These are phyloP conservation scores for Hydrozoanthus tunicans DNA, from an alignment of 64 coral and sea anemone genomes.

Conservation along the genomic window DNA sequence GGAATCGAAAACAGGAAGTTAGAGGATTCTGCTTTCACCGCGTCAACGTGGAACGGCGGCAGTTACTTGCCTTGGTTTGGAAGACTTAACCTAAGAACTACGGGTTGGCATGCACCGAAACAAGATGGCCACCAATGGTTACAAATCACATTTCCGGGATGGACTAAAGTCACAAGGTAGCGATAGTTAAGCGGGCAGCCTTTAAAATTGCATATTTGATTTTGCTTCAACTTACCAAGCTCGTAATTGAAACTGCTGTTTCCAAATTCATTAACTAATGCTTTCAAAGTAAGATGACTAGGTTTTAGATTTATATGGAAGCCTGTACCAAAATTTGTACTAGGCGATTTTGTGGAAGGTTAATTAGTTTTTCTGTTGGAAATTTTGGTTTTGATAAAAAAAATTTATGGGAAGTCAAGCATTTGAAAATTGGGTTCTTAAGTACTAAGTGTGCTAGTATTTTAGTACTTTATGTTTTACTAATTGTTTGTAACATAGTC, in stretches of 20 bases:
- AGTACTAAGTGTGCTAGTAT: too few relatives aligned
- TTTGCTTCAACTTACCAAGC: too few relatives aligned
- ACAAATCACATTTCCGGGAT: slow-evolving; percentile 18
- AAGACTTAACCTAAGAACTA: neutral
- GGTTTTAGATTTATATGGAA: too few relatives aligned
- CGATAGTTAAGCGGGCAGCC: neutral
- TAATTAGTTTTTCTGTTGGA: too few relatives aligned
- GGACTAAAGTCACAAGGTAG: slow-evolving; percentile 39
- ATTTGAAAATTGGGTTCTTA: too few relatives aligned
- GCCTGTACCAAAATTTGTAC: too few relatives aligned
- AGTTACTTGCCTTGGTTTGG: slow-evolving; percentile 10
- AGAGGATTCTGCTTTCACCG: slow-evolving; percentile 49
- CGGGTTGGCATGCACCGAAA: neutral
- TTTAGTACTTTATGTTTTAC: too few relatives aligned
- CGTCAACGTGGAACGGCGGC: slow-evolving; percentile 22
- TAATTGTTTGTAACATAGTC: too few relatives aligned
- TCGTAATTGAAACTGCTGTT: neutral
- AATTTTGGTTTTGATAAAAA: too few relatives aligned
- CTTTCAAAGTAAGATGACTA: too few relatives aligned
- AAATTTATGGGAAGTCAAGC: too few relatives aligned
- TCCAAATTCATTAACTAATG: neutral
- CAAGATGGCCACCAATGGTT: slow-evolving; percentile 37
- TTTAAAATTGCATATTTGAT: neutral
- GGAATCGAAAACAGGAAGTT: slow-evolving; percentile 65
- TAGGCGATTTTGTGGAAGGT: too few relatives aligned